phyloP scores from a whole-genome alignment of 2,888 invertebrate genomes.

The Eudasyphora cyanicolor region DNA sequence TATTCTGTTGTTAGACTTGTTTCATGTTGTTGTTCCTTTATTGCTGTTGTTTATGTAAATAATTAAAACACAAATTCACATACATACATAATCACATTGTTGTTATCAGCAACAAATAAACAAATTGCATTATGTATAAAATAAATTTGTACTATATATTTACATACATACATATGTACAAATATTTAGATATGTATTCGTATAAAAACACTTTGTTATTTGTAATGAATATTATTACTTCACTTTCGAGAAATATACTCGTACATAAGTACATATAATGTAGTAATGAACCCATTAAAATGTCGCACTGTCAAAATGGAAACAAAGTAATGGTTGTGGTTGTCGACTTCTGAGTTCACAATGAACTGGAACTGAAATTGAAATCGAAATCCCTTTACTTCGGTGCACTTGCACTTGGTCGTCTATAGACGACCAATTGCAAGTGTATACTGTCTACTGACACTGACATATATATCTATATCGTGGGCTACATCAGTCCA shows the following conservation, averaged over 20 bases:
- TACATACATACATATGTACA: not conserved
- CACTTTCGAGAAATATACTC: too few species aligned
- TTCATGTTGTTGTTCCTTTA: not conserved
- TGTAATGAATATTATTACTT: too few species aligned
- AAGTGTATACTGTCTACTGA: too few species aligned
- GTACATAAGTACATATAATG: too few species aligned
- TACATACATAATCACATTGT: not conserved
- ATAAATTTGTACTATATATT: not conserved
- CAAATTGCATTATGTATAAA: not conserved
- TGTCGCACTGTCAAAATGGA: not conserved
- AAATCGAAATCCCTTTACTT: not conserved
- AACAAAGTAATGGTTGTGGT: not conserved
- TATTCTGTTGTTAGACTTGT: not conserved
- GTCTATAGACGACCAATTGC: too few species aligned
- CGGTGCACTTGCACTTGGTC: not conserved
- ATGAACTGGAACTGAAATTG: not conserved
- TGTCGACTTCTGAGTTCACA: not conserved
- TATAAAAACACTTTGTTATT: not conserved
- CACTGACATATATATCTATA: not conserved
- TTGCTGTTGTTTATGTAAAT: conserved; percentile 9
- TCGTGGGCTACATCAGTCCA: not conserved
- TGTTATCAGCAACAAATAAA: conserved; percentile 8
- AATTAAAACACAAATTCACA: not conserved
- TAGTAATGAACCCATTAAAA: too few species aligned
- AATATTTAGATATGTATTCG: not conserved